Evolutionary conservation across 2,113 vertebrate genomes (phyloP).

Genomic region (Rhinopomastus cyanomelas): DNA sequence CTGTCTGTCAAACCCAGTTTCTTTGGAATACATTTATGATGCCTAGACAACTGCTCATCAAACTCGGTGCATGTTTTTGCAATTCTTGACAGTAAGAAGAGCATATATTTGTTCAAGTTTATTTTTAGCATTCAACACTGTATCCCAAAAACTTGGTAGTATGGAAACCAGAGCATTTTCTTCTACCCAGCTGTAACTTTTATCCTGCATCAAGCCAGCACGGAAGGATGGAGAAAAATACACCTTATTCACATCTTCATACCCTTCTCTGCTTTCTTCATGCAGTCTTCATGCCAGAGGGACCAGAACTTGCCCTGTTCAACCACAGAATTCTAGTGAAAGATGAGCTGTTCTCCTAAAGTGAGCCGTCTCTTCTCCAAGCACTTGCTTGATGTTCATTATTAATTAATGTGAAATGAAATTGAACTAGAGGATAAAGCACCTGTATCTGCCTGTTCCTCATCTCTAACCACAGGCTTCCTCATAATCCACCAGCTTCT

Average conservation of each 20-base stretch:
- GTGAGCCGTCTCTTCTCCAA: background rate
- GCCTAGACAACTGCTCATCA: slow-evolving; percentile 62
- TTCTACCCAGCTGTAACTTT: background rate
- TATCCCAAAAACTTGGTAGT: background rate
- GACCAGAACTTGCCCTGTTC: background rate
- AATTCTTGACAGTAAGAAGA: slow-evolving; percentile 63
- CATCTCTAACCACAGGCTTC: background rate
- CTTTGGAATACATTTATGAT: slow-evolving; percentile 57
- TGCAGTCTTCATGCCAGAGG: background rate
- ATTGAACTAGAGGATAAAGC: background rate
- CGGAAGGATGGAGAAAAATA: background rate
- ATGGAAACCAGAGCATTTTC: slow-evolving; percentile 11
- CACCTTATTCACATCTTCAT: background rate
- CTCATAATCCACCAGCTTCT: background rate
- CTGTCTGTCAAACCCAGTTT: slow-evolving; percentile 54
- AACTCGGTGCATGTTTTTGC: background rate
- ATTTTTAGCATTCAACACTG: slow-evolving; percentile 51
- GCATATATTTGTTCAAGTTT: slow-evolving; percentile 59
- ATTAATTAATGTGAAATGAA: background rate
- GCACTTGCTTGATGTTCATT: background rate
- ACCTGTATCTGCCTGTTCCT: background rate
- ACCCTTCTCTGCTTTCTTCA: background rate
- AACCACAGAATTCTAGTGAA: background rate
- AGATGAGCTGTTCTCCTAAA: background rate
- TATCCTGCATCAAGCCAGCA: background rate